phyloP scores from a whole-genome alignment of 2,113 vertebrate species.

The Numida meleagris region DNA sequence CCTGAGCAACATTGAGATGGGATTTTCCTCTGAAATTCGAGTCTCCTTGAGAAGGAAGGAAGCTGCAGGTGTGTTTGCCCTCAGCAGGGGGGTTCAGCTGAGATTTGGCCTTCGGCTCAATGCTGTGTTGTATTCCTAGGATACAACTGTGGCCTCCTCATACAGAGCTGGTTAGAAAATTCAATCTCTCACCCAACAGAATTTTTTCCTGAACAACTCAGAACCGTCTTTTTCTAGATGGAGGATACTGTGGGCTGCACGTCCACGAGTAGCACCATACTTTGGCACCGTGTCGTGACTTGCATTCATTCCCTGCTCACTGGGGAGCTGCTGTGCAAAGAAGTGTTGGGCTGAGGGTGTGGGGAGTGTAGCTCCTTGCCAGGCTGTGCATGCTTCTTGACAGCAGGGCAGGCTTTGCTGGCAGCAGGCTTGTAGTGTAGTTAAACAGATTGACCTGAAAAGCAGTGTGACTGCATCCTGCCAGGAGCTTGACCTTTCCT shows the following conservation, averaged over 20 bases:
- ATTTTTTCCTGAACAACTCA: not conserved
- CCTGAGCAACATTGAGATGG: rapidly evolving
- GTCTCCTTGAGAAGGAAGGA: not conserved
- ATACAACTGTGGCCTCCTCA: not conserved
- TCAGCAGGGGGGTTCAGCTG: rapidly evolving
- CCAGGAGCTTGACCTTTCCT: conserved; percentile 12
- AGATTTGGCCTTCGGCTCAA: not conserved
- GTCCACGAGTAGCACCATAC: not conserved
- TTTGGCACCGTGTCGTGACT: not conserved
- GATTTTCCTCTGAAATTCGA: not conserved
- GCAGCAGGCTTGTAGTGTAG: rapidly evolving
- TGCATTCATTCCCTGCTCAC: not conserved
- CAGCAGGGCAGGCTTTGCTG: not conserved
- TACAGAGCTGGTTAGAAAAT: not conserved
- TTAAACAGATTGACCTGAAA: not conserved
- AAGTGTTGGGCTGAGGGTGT: not conserved
- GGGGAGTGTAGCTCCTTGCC: not conserved
- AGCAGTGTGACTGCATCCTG: not conserved
- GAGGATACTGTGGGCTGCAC: rapidly evolving
- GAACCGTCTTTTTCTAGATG: not conserved
- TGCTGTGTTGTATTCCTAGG: not conserved
- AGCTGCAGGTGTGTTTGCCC: not conserved
- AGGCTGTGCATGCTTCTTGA: not conserved
- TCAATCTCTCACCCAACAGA: not conserved
- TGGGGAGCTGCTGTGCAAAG: not conserved